Evolutionary conservation across 2,113 vertebrate species (phyloP).

Genomic region (Caloenas nicobarica): DNA sequence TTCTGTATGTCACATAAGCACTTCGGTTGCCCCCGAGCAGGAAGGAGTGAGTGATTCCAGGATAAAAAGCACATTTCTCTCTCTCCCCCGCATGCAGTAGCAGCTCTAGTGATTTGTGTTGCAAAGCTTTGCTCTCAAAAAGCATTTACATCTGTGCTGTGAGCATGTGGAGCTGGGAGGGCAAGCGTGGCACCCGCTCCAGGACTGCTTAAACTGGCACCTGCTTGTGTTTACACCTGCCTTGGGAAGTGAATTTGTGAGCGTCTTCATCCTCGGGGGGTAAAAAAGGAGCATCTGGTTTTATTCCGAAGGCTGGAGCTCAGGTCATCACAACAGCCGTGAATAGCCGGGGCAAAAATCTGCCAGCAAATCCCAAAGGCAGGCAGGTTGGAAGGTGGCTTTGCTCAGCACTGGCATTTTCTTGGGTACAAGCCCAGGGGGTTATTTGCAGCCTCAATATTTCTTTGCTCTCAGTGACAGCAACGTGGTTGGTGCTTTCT

Average conservation of each 20-base stretch:
- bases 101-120: neutral
- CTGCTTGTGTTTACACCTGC: neutral
- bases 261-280: accelerated
- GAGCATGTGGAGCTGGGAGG: accelerated
- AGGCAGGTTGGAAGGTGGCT: constrained; percentile 36
- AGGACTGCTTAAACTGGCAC: neutral
- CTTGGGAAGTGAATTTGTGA: accelerated
- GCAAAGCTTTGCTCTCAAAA: neutral
- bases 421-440: constrained; percentile 24
- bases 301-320: neutral
- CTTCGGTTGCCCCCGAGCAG: neutral
- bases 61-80: neutral
- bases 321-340: neutral
- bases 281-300: neutral
- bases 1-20: neutral
- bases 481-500: neutral
- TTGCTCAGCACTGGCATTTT: constrained; percentile 47
- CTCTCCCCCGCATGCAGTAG: neutral
- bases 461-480: neutral
- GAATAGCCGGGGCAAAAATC: neutral
- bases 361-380: neutral
- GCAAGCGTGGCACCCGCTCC: neutral
- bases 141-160: accelerated
- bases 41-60: neutral
- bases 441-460: constrained; percentile 10